A percentile compares a stretch with the other conserved stretches of the same genome.
These are phyloP conservation scores for Drosophila eugracilis DNA, from an alignment of 1,140 invertebrate species.

Conservation along the genomic window DNA sequence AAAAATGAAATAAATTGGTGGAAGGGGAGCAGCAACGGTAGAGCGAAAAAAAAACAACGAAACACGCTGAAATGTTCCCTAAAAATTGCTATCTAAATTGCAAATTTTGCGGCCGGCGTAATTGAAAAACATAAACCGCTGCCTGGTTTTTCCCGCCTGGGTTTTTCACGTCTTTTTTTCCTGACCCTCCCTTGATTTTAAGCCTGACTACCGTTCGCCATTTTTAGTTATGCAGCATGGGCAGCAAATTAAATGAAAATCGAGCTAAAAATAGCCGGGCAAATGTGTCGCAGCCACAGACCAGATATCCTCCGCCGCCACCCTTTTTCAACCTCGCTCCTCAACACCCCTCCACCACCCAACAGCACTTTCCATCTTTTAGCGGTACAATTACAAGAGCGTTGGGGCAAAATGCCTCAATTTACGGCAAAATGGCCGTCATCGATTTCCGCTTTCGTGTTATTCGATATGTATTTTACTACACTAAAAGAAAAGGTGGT, in stretches of 20 bases:
- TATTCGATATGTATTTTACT: conserved; percentile 57
- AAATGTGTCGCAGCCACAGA: conserved; percentile 61
- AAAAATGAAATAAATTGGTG: conserved; percentile 13
- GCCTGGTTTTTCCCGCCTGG: conserved; percentile 1
- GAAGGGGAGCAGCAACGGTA: background rate
- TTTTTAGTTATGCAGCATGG: conserved; percentile 79
- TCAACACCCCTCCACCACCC: background rate
- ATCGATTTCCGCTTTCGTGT: conserved; percentile 76
- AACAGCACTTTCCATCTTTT: conserved; percentile 18
- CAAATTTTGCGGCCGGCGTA: conserved; percentile 75
- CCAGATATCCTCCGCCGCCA: conserved; percentile 26
- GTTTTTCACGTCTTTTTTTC: conserved; percentile 1
- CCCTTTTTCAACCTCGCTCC: conserved; percentile 5
- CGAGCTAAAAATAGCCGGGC: conserved; percentile 71
- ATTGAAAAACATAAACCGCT: conserved; percentile 77
- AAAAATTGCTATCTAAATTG: conserved; percentile 76
- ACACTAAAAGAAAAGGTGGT: background rate
- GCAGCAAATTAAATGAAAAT: conserved; percentile 83
- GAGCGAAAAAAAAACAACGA: conserved; percentile 14
- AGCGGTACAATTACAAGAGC: conserved; percentile 72
- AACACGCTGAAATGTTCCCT: conserved; percentile 28
- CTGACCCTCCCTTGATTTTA: conserved; percentile 1
- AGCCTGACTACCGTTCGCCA: conserved; percentile 58
- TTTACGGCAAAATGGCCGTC: conserved; percentile 80
- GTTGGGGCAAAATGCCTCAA: conserved; percentile 73